Conservation (phyloP, 2,113 vertebrate species). For the Amazona guildingii region DNA sequence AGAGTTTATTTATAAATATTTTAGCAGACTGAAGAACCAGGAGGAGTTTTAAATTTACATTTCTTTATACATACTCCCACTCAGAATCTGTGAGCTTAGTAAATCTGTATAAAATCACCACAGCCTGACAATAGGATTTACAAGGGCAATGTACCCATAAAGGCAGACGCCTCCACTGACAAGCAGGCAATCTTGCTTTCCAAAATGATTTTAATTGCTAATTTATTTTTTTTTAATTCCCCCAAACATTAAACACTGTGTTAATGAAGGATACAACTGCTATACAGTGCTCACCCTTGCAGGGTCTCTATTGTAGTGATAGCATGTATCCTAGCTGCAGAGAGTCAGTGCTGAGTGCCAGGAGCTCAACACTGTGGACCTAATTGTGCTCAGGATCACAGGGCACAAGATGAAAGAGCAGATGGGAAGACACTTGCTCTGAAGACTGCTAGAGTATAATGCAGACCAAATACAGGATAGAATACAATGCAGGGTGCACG, state of each 20-base stretch:
- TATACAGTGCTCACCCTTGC: not conserved
- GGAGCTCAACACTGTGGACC: not conserved
- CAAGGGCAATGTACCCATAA: constrained; percentile 41
- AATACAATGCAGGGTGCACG: not conserved
- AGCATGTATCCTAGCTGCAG: not conserved
- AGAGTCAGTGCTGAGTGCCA: not conserved
- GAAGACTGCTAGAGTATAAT: not conserved
- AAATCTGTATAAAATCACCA: constrained; percentile 54
- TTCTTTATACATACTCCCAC: constrained; percentile 64
- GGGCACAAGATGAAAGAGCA: not conserved
- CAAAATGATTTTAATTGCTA: constrained; percentile 25
- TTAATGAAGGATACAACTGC: not conserved
- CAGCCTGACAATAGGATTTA: constrained; percentile 55
- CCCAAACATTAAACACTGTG: not conserved
- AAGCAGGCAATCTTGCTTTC: constrained; percentile 22
- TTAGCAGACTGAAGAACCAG: constrained; percentile 65
- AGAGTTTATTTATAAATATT: constrained; percentile 71
- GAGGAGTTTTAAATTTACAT: constrained; percentile 68
- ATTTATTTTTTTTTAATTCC: not conserved
- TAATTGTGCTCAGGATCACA: not conserved
- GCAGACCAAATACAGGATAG: not conserved
- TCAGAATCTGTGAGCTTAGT: constrained; percentile 62
- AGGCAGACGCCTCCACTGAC: constrained; percentile 35
- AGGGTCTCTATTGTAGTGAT: not conserved
- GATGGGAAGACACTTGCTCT: not conserved